phyloP scores from a whole-genome alignment of 2,797 vertebrate genomes.

The Remorina albescens region DNA sequence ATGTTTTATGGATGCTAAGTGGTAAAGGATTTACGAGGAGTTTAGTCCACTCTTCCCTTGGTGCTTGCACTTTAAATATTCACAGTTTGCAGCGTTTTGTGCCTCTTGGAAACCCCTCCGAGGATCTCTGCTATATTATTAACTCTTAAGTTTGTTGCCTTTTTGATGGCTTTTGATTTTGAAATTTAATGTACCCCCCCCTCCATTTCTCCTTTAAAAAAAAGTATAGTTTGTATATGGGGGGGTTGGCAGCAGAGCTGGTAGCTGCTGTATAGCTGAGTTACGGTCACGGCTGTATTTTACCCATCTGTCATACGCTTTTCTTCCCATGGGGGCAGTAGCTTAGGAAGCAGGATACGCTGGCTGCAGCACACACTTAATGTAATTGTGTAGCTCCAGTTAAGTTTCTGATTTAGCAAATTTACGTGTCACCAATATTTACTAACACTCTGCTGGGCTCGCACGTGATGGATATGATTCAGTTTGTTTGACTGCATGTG shows the following conservation, averaged over 20 bases:
- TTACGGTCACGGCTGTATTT: slow-evolving; percentile 49
- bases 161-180: slow-evolving; percentile 14
- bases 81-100: slow-evolving; percentile 54
- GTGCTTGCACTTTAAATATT: slow-evolving; percentile 68
- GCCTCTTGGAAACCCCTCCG: slow-evolving; percentile 39
- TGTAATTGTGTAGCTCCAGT: slow-evolving; percentile 58
- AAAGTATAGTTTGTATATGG: not conserved
- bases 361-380: slow-evolving; percentile 41
- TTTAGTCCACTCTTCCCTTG: slow-evolving; percentile 71
- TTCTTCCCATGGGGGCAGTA: slow-evolving; percentile 20
- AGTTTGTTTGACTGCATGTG: slow-evolving; percentile 33
- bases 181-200: slow-evolving; percentile 3
- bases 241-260: not conserved
- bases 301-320: slow-evolving; percentile 43
- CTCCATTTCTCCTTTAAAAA: not conserved
- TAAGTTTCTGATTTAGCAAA: slow-evolving; percentile 33
- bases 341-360: slow-evolving; percentile 7
- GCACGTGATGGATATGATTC: slow-evolving; percentile 17
- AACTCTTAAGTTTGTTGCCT: slow-evolving; percentile 41
- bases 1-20: slow-evolving; percentile 79
- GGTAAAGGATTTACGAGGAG: slow-evolving; percentile 73
- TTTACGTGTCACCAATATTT: slow-evolving; percentile 25
- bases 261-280: slow-evolving; percentile 39
- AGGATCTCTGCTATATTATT: slow-evolving; percentile 46
- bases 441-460: not conserved